phyloP scores from a whole-genome alignment of 2,888 invertebrate genomes.

The Bruchidius siliquastri region DNA sequence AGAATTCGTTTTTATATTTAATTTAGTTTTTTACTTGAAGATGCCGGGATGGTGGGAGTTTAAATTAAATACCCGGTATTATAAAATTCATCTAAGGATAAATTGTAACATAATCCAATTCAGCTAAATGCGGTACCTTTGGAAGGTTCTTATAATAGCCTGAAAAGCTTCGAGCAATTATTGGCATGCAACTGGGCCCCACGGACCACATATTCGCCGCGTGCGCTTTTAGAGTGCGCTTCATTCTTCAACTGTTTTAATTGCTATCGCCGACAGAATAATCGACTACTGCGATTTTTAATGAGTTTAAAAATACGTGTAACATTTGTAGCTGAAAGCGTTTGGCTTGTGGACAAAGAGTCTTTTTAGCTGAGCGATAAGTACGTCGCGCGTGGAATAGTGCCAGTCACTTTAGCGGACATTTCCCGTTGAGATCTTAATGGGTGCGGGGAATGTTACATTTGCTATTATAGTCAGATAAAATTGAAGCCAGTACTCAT shows the following conservation, averaged over 20 bases:
- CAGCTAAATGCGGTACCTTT: background rate
- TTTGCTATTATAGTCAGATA: background rate
- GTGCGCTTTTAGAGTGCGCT: too few species aligned
- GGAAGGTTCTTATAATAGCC: background rate
- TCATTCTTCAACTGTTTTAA: background rate
- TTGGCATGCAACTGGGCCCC: background rate
- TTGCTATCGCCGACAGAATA: background rate
- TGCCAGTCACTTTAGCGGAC: background rate
- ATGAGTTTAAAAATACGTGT: background rate
- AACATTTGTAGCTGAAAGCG: background rate
- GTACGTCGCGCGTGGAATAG: background rate
- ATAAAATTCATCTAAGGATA: too few species aligned
- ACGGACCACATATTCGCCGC: background rate
- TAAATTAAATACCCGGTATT: too few species aligned
- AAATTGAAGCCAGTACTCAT: too few species aligned
- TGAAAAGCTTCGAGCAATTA: background rate
- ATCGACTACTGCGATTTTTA: background rate
- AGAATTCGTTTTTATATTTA: too few species aligned
- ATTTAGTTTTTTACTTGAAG: too few species aligned
- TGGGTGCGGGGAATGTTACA: background rate
- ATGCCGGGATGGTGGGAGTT: too few species aligned
- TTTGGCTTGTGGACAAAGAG: background rate
- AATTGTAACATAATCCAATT: too few species aligned
- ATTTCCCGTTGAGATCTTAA: background rate
- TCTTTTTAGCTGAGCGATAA: background rate